These are phyloP conservation scores for Lypha dubia DNA, from an alignment of 2,888 invertebrate genomes.

Conservation along the genomic window DNA sequence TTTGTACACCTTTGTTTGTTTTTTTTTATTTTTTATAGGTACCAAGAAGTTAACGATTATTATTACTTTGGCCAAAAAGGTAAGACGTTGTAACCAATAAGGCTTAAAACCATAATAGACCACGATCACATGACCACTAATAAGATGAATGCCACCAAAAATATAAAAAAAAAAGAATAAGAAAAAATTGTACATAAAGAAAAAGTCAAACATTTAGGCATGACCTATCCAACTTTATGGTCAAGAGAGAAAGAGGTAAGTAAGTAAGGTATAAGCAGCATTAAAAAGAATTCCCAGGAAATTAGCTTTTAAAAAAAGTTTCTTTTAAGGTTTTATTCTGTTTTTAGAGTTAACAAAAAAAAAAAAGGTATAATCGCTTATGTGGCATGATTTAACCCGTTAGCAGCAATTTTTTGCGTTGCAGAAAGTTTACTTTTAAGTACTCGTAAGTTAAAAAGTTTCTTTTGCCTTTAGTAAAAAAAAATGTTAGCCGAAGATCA, in stretches of 20 bases:
- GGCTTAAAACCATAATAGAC: slow-evolving; percentile 46
- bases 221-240: slow-evolving; percentile 43
- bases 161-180: background rate
- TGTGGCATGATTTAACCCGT: background rate
- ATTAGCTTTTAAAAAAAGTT: background rate
- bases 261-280: too few relatives aligned
- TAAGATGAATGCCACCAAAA: slow-evolving; percentile 2
- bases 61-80: slow-evolving; percentile 35
- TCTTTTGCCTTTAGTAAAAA: background rate
- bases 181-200: background rate
- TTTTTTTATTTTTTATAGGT: background rate
- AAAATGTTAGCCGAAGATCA: too few relatives aligned
- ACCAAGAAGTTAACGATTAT: slow-evolving; percentile 53
- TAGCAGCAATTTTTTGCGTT: too few relatives aligned
- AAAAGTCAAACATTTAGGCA: slow-evolving; percentile 36
- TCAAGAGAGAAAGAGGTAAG: slow-evolving; percentile 6
- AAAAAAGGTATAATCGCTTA: background rate
- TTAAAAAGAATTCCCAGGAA: slow-evolving; percentile 1
- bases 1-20: slow-evolving; percentile 23
- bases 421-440: too few relatives aligned
- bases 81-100: slow-evolving; percentile 38
- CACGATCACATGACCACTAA: slow-evolving; percentile 23
- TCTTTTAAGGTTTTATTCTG: background rate
- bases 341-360: background rate
- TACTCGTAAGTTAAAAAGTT: too few relatives aligned